Evolutionary conservation across 2,888 invertebrate species (phyloP).

Genomic region (Cyrtodaria siliqua): DNA sequence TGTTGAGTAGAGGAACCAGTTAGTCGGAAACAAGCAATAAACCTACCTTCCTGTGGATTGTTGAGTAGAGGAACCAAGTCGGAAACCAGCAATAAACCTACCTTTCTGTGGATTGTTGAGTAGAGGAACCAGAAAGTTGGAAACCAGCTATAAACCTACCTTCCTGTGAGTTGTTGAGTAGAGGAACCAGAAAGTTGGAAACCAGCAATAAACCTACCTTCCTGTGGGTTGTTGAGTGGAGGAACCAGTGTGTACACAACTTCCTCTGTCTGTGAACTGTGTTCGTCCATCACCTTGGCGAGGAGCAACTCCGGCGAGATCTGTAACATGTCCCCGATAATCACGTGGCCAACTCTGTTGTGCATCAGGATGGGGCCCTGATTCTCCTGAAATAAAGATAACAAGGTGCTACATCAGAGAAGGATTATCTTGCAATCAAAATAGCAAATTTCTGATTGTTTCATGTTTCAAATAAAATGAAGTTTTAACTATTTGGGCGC

Average conservation of each 20-base stretch:
- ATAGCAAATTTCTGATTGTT: too few species aligned
- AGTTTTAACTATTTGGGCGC: too few species aligned
- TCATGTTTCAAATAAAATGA: too few species aligned
- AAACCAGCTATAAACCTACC: too few species aligned
- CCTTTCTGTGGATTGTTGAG: conserved; percentile 80
- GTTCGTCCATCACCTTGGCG: conserved; percentile 64
- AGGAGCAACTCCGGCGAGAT: conserved; percentile 65
- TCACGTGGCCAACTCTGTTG: conserved; percentile 75
- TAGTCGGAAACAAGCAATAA: too few species aligned
- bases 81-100: conserved; percentile 65
- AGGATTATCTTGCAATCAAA: too few species aligned
- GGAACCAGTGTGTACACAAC: conserved; percentile 78
- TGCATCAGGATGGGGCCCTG: conserved; percentile 73
- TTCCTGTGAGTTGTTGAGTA: too few species aligned
- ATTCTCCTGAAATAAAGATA: conserved; percentile 68
- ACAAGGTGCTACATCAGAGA: too few species aligned
- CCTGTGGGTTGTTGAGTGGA: conserved; percentile 76
- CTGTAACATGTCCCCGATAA: conserved; percentile 71
- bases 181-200: too few species aligned
- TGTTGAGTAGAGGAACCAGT: conserved; percentile 74
- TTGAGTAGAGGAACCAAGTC: conserved; percentile 76
- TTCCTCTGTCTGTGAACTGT: conserved; percentile 63
- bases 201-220: conserved; percentile 65
- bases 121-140: conserved; percentile 75
- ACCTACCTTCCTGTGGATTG: conserved; percentile 80